A percentile compares a stretch with the other conserved stretches of the same genome.
These are phyloP conservation scores for Enhydra lutris DNA, from an alignment of 2,113 vertebrate genomes.

Conservation along the genomic window DNA sequence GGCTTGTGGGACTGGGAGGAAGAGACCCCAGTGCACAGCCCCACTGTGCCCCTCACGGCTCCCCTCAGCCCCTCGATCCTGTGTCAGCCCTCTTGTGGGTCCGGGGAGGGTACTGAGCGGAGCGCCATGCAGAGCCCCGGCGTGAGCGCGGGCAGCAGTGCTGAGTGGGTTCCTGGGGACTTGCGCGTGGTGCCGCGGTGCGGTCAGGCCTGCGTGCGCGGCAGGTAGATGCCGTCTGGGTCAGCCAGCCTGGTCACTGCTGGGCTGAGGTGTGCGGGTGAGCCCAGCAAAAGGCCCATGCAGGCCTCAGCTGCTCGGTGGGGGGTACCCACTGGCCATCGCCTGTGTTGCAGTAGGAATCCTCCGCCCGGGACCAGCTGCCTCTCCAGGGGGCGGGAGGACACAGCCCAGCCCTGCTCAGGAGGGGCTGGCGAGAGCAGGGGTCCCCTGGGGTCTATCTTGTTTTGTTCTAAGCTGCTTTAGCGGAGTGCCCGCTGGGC, in stretches of 20 bases:
- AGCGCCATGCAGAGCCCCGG: not conserved
- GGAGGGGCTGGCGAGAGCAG: not conserved
- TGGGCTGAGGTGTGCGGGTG: accelerated
- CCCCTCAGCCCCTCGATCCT: accelerated
- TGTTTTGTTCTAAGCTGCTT: not conserved
- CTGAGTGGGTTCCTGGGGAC: accelerated
- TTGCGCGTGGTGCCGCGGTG: accelerated
- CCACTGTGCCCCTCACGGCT: accelerated
- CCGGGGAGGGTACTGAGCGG: too few relatives aligned
- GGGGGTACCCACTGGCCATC: not conserved
- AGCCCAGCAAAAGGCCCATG: accelerated
- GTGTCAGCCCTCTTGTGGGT: too few relatives aligned
- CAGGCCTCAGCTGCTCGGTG: accelerated
- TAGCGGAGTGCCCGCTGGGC: accelerated
- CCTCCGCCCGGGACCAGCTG: not conserved
- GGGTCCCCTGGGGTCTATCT: not conserved
- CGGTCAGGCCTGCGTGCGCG: not conserved
- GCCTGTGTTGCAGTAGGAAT: not conserved
- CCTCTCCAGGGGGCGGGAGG: not conserved
- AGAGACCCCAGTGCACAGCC: not conserved
- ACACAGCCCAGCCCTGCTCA: not conserved
- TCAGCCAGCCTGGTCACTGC: not conserved
- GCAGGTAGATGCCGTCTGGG: accelerated
- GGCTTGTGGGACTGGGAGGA: not conserved
- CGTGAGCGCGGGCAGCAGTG: accelerated